Percentiles rank a stretch among this genome's conserved stretches.
phyloP scores from a whole-genome alignment of 2,113 vertebrate species.

The Alexandromys fortis region DNA sequence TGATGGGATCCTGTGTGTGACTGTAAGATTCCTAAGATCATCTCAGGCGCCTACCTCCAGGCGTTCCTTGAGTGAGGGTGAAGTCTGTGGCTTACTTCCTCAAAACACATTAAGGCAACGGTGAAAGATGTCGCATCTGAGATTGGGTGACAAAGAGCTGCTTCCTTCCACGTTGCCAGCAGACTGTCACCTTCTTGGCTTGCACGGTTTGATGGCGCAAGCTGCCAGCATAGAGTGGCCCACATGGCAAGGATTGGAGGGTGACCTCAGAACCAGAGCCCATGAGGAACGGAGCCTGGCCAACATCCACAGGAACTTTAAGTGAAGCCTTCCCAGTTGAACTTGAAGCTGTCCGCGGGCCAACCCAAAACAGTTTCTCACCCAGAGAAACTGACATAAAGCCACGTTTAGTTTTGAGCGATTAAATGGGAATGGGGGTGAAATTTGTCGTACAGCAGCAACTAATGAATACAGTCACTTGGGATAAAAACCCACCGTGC shows the following conservation, averaged over 20 bases:
- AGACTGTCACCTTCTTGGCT: background rate
- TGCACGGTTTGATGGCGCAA: too few species aligned
- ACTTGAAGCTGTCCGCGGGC: background rate
- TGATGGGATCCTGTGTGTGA: background rate
- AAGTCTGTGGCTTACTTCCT: background rate
- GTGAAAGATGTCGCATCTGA: background rate
- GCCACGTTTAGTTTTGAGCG: background rate
- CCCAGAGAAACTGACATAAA: background rate
- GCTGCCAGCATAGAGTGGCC: background rate
- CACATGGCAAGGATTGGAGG: background rate
- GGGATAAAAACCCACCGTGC: background rate
- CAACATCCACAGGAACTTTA: background rate
- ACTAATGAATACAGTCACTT: background rate
- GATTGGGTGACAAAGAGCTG: background rate
- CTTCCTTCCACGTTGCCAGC: background rate
- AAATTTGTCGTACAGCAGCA: slow-evolving; percentile 24
- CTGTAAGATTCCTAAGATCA: background rate
- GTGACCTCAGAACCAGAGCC: background rate
- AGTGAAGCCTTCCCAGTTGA: background rate
- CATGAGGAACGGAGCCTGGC: background rate
- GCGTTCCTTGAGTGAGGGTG: background rate
- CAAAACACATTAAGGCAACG: background rate
- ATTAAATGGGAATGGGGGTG: background rate
- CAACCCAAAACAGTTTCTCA: background rate
- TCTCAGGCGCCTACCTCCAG: background rate